A percentile compares a stretch with the other conserved stretches of the same genome.
Conservation (phyloP, 2,113 vertebrate genomes). For the Aviceda subcristata region DNA sequence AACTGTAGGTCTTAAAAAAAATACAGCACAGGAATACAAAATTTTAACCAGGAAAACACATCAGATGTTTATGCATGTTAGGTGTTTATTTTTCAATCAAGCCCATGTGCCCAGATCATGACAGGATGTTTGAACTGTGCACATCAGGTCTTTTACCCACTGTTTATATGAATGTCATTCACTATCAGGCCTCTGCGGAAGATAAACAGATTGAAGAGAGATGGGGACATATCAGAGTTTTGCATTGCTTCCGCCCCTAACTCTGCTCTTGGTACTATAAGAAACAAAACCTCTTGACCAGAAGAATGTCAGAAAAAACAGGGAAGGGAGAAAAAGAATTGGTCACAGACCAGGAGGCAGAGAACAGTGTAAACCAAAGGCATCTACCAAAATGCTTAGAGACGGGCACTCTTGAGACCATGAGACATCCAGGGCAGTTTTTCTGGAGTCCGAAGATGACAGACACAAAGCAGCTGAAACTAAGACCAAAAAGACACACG, state of each 20-base stretch:
- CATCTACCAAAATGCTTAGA: neutral
- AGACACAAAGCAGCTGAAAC: neutral
- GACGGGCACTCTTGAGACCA: neutral
- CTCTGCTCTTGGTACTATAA: neutral
- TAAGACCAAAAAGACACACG: neutral
- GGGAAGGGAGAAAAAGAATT: neutral
- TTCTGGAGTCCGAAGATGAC: neutral
- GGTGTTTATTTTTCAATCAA: conserved; percentile 62
- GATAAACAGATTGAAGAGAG: conserved; percentile 61
- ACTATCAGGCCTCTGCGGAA: conserved; percentile 32
- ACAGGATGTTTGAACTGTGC: conserved; percentile 66
- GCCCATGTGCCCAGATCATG: conserved; percentile 19
- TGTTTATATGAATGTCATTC: conserved; percentile 67
- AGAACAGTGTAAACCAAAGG: neutral
- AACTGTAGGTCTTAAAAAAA: neutral
- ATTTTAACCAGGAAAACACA: conserved; percentile 24
- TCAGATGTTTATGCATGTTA: neutral
- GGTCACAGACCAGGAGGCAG: neutral
- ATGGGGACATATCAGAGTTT: conserved; percentile 32
- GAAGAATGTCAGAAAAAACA: neutral
- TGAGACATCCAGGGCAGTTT: neutral
- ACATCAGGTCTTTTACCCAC: conserved; percentile 44
- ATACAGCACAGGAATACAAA: neutral
- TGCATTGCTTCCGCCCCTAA: conserved; percentile 26
- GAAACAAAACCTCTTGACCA: neutral